Percentiles rank a stretch among this genome's conserved stretches.
phyloP scores from a whole-genome alignment of 1,140 invertebrate species.

The Habropoda laboriosa region DNA sequence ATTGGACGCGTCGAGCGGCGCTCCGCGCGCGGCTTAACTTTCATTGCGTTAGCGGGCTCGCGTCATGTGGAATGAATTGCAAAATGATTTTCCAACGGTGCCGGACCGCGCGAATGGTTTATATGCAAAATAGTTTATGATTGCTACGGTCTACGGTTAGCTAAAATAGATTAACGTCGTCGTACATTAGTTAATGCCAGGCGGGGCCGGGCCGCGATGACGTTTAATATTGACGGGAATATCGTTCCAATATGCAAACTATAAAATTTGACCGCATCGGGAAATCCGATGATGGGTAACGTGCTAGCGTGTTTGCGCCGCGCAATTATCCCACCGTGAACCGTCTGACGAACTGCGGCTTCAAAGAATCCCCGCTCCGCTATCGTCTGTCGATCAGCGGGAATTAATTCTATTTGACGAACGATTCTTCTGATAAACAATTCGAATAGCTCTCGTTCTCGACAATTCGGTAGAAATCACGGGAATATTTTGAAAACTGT shows the following conservation, averaged over 20 bases:
- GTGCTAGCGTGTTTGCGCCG: conserved; percentile 13
- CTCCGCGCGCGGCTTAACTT: conserved; percentile 40
- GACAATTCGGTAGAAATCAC: no score
- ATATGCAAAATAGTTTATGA: conserved; percentile 73
- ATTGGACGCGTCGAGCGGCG: conserved; percentile 25
- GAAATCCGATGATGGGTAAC: conserved; percentile 48
- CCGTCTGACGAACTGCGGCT: conserved; percentile 6
- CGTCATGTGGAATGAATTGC: conserved; percentile 65
- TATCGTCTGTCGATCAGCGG: background rate
- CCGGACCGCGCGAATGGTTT: conserved; percentile 55
- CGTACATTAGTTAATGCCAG: conserved; percentile 71
- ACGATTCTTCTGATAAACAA: no score
- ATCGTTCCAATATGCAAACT: conserved; percentile 60
- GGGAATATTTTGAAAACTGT: no score
- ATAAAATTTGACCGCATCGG: conserved; percentile 60
- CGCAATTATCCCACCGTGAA: conserved; percentile 46
- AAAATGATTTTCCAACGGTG: conserved; percentile 62
- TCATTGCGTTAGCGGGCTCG: conserved; percentile 39
- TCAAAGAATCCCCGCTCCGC: background rate
- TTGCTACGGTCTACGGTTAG: conserved; percentile 67
- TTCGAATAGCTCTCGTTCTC: no score
- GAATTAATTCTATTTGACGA: no score
- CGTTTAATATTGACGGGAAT: conserved; percentile 69
- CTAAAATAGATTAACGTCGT: conserved; percentile 73
- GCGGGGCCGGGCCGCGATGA: conserved; percentile 53